phyloP scores from a whole-genome alignment of 2,888 invertebrate species.

The Phaonia tiefii region DNA sequence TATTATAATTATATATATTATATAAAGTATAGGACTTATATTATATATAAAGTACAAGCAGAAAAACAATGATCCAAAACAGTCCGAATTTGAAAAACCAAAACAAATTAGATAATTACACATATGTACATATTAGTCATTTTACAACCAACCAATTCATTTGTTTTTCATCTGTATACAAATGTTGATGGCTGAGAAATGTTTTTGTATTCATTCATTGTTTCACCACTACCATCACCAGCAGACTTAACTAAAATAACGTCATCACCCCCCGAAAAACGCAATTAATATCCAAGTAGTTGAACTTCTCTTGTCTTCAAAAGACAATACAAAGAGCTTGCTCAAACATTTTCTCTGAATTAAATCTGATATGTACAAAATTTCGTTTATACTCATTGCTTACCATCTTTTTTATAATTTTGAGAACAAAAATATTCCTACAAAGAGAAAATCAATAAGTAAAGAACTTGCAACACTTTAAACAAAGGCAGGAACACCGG shows the following conservation, averaged over 20 bases:
- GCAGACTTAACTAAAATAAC: slow-evolving; percentile 35
- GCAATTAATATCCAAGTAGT: neutral
- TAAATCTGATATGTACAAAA: too few relatives aligned
- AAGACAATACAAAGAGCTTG: neutral
- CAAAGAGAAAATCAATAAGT: slow-evolving; percentile 14
- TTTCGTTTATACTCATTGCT: neutral
- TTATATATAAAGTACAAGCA: too few relatives aligned
- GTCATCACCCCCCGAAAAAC: slow-evolving; percentile 39
- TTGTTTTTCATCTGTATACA: too few relatives aligned
- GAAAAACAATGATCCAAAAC: too few relatives aligned
- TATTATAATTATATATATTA: too few relatives aligned
- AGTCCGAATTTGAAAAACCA: too few relatives aligned
- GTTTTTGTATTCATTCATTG: too few relatives aligned
- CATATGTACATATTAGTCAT: slow-evolving; percentile 20
- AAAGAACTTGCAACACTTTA: slow-evolving; percentile 7
- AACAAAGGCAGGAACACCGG: slow-evolving; percentile 43
- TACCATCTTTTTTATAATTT: neutral
- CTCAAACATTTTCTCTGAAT: too few relatives aligned
- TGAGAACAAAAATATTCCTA: neutral
- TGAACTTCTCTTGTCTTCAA: neutral
- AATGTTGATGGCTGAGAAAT: too few relatives aligned
- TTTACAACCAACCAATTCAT: neutral
- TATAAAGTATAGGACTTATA: too few relatives aligned
- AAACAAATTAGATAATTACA: neutral
- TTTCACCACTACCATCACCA: too few relatives aligned